phyloP scores from a whole-genome alignment of 1,140 invertebrate species.

The Wiebesia pumilae region DNA sequence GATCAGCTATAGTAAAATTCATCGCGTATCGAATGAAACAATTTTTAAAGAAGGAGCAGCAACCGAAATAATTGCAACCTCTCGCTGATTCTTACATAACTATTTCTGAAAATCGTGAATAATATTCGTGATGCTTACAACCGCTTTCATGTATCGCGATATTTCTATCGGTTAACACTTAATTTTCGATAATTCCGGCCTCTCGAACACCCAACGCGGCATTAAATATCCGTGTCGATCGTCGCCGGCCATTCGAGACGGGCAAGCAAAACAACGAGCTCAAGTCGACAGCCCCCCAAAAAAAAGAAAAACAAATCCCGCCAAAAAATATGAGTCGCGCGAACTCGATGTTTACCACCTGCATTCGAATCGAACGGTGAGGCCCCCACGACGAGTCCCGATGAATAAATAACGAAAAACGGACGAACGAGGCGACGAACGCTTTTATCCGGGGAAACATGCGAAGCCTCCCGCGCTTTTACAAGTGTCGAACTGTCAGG shows the following conservation, averaged over 20 bases:
- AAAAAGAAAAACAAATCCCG: not conserved
- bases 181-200: not conserved
- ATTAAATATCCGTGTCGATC: not conserved
- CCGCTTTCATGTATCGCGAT: not conserved
- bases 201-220: not conserved
- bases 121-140: not conserved
- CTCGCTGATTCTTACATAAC: not conserved
- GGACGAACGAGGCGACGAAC: not conserved
- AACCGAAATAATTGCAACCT: not conserved
- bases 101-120: not conserved
- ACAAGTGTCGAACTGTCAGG: slow-evolving; percentile 40
- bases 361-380: not conserved
- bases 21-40: too few species aligned
- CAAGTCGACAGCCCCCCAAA: not conserved
- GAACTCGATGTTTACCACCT: slow-evolving; percentile 3
- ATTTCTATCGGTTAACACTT: not conserved
- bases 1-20: not conserved
- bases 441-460: not conserved
- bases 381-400: not conserved
- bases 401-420: slow-evolving; percentile 7
- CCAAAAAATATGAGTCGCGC: not conserved
- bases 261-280: not conserved
- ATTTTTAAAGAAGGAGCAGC: too few species aligned
- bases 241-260: not conserved
- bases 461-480: not conserved